Evolutionary conservation across 2,888 invertebrate species (phyloP).

Genomic region (Caenorhabditis sp.): DNA sequence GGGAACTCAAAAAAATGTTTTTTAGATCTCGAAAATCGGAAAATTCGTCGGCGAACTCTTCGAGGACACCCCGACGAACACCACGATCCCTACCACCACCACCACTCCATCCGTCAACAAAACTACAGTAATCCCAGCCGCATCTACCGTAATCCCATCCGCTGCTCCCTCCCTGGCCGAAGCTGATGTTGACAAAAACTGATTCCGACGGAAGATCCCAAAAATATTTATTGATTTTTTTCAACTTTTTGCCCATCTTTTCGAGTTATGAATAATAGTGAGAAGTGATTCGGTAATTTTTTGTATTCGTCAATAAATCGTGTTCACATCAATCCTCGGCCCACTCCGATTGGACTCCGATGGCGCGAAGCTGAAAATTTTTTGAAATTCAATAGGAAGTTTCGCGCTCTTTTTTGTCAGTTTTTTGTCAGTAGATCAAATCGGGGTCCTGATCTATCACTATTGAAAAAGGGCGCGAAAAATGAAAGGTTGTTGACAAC

Average conservation of each 20-base stretch:
- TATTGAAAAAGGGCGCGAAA: no score
- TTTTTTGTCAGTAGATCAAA: no score
- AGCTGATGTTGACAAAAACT: no score
- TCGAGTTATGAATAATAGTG: no score
- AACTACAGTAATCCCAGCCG: background rate
- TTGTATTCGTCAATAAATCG: constrained; percentile 59
- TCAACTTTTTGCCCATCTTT: constrained; percentile 50
- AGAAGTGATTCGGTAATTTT: no score
- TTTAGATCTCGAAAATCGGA: constrained; percentile 55
- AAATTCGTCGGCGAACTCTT: constrained; percentile 56
- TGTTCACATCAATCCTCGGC: constrained; percentile 59
- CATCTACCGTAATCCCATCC: constrained; percentile 8
- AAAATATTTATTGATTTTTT: constrained; percentile 32
- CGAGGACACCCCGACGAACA: constrained; percentile 26
- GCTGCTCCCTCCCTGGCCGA: background rate
- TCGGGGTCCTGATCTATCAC: no score
- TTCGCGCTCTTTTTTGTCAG: background rate
- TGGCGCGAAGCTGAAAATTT: constrained; percentile 64
- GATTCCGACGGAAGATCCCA: background rate
- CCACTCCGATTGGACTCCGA: constrained; percentile 72
- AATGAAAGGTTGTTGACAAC: no score
- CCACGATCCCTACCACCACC: constrained; percentile 30
- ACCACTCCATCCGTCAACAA: background rate
- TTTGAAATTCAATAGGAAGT: background rate
- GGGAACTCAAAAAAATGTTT: constrained; percentile 14